Base-by-base conservation (phyloP, 2,113 vertebrate species). In the Irena cyanogastra region DNA sequence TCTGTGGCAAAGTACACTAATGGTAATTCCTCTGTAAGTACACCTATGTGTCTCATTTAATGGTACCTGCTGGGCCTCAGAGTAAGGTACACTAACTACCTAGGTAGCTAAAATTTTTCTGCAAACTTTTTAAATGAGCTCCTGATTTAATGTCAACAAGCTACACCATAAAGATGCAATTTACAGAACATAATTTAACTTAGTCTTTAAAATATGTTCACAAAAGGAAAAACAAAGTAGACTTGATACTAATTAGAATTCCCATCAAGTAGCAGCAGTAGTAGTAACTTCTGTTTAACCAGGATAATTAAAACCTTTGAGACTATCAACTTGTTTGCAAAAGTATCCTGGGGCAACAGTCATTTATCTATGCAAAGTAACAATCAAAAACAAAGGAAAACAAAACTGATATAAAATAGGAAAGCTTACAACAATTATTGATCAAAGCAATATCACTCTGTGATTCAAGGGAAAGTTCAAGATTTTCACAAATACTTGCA, bases 251-350 rank as follows among this genome's bases (percentile, higher is more conserved):
- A 85, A 97, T 92, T 97, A 96, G 42, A 95, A 94, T 96, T 91
- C 72, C 68, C 50, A 57, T 90, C 42, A 94, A 83, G n/a, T 74
- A 74, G 70, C 87, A 89, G 44, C 63, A 94, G 44, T 83, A 95
- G 42, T 89, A 76, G 64, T 82, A 95, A 93, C 60, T 97, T 82
- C 59, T 91, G 31, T 91, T 97, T 96, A 93, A 95, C 83, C 39
- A 74, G 76, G 39, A 76, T 96, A 95, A 97, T 97, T 96, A 97
- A 97, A 96, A 92, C 92, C 87, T 97, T 93, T 85, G 97, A 97
- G 94, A 91, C 61, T 79, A 76, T 84, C 65, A 83, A 52, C 59
- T 85, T 94, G 69, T 95, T 95, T 95, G 82, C 47, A 72, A 10
- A 94, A 71, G 45, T 81, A 31, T 95, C 89, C 81, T 66, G 68